These are phyloP conservation scores for Galerucella nymphaeae DNA, from an alignment of 2,888 invertebrate genomes.

Conservation along the genomic window DNA sequence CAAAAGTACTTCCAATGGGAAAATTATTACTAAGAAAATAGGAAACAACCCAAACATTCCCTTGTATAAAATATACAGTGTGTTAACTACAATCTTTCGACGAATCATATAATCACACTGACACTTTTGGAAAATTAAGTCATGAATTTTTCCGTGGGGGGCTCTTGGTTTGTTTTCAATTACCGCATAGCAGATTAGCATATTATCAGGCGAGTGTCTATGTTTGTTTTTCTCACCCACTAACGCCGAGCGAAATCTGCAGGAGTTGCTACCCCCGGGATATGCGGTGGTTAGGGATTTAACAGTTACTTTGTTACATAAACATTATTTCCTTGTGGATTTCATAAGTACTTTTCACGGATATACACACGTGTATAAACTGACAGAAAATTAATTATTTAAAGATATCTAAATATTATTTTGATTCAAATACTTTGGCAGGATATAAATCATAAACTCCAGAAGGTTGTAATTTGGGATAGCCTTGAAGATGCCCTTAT, in stretches of 20 bases:
- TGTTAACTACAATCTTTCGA: not conserved
- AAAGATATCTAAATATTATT: too few species aligned
- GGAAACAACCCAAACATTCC: too few species aligned
- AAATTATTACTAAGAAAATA: too few species aligned
- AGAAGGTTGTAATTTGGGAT: too few species aligned
- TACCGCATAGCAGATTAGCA: slow-evolving; percentile 57
- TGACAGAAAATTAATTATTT: too few species aligned
- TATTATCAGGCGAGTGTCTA: slow-evolving; percentile 54
- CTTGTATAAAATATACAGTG: too few species aligned
- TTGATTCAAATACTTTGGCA: too few species aligned
- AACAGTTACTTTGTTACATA: slow-evolving; percentile 40
- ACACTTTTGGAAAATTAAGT: slow-evolving; percentile 27
- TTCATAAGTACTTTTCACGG: slow-evolving; percentile 30
- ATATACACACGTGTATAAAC: too few species aligned
- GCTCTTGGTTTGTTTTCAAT: slow-evolving; percentile 57
- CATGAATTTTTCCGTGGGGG: slow-evolving; percentile 39
- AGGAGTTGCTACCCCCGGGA: not conserved
- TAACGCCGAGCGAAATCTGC: slow-evolving; percentile 29
- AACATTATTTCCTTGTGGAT: slow-evolving; percentile 33
- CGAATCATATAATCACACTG: not conserved
- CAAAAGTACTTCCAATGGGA: too few species aligned
- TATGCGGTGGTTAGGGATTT: slow-evolving; percentile 27
- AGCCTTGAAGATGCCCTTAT: too few species aligned
- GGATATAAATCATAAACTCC: too few species aligned
- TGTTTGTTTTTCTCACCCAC: slow-evolving; percentile 53